Base-by-base conservation (phyloP, 2,888 invertebrate genomes). In the Maniola hyperantus region DNA sequence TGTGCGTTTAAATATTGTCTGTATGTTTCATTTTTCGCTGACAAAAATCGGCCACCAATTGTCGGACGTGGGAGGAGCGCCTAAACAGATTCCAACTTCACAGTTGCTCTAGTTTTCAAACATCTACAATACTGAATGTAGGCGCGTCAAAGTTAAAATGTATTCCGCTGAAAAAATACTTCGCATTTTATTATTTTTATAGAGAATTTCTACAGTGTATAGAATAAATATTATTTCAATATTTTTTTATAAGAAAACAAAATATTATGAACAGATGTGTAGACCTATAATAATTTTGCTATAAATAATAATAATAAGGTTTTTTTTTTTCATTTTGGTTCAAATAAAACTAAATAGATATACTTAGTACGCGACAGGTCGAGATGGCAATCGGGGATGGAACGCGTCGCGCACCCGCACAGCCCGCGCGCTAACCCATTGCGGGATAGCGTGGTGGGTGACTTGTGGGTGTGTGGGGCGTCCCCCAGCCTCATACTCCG, bases 41-140 rank as follows among this genome's bases (percentile, higher is more conserved):
- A 26, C 26, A 26, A 26, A 26, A 26, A 4, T 26, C 26, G 26
- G 26, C 26, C 26, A 26, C 26, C 26, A 26, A 26, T 26, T 26
- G 26, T 26, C 26, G 26, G 26, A 26, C 26, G 26, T 26, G 26
- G 26, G 26, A 26, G 26, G 26, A 26, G 26, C 4, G 26, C 4
- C 26, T 26, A 2, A 50, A 50, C 60, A 13, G 15, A 48, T 44
- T 46, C 8, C 44, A 26, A 51, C 26, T 50, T 26, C 26, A 20
- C 26, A 8, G 36, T 13, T 58, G 58, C 58, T 58, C 58, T 58
- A 58, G 26, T 58, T 58, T 53, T 58, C 44, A 20, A 58, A 58
- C 54, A 54, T 20, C 18, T 39, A 55, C 39, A 55, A 55, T 39
- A 18, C 55, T 55, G 50, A 26, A 51, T 51, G 55, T 55, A 18